Evolutionary conservation across 1,140 invertebrate genomes (phyloP), one percentile per base, ranked within the genome.

Genomic region (Trichonephila clavipes): DNA sequence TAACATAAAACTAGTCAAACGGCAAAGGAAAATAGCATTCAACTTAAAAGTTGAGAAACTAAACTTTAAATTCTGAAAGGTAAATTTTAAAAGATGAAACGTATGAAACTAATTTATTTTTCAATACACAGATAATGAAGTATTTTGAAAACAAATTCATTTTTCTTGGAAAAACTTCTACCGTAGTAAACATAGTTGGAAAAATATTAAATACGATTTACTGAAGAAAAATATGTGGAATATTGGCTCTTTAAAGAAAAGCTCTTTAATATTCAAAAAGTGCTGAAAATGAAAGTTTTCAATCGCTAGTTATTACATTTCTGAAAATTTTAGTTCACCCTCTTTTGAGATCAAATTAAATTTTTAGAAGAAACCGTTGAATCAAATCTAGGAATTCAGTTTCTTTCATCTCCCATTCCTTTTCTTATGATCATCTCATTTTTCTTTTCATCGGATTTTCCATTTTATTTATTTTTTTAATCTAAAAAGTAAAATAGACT

Each of bases 281-380:
- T 58, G n/a, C 19, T 51, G 64, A 69, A 88, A 88, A 69, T n/a
- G 64, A 88, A 88, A 88, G 87, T 40, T 69, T 69, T 44, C 34
- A 88, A 87, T 61, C 61, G 21, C n/a, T 88, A 24, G 64, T 72
- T 88, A 69, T 88, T 88, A 88, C 87, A 40, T 88, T 72, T 64
- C 61, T 14, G 64, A 88, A 88, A 88, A 51, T 88, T 64, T 69
- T 51, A 34, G 69, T 69, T 88, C 69, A 4, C 10, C 21, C 72
- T 77, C 72, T 77, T 77, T 44, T 51, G 21, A n/a, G 44, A 88
- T 72, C 40, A 64, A 88, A 72, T 69, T 88, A 88, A 88, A 69
- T 88, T 88, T 77, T 77, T 51, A 69, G 64, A 72, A 72, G n/a
- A 69, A 72, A 24, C 62, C 44, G 2, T 72, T 72, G 28, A 40